Base-by-base conservation (phyloP, 2,888 invertebrate genomes). In the Portevinia maculata region DNA sequence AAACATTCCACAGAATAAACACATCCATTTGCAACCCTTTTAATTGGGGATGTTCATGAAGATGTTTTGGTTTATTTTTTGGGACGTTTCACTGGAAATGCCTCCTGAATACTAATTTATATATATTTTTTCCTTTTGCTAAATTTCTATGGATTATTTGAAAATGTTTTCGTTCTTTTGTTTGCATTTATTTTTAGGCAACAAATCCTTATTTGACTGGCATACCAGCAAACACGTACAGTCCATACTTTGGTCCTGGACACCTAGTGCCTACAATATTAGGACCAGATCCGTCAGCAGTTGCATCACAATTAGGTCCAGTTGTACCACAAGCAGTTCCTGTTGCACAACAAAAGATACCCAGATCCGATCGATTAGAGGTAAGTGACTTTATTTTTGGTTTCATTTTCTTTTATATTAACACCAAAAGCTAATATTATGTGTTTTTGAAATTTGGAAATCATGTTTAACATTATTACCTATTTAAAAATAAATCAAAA, bases 281-380 rank as follows among this genome's bases (percentile, higher is more conserved):
- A 92, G 96, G 96, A 84, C 96, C 96, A 87, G 97, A 97, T 92
- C 97, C 96, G 85, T 93, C 95, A 88, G 92, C 92, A 84, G 94
- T 94, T 85, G 96, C 94, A 88, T 96, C 96, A 89, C 96, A 96
- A 86, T 93, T 97, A 87, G 96, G 96, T 86, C 91, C 90, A 87
- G 95, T 94, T 88, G 95, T 94, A 91, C 96, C 94, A 91, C 96
- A 96, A 93, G 95, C 94, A 91, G 96, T 94, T 91, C 96, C 92
- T 92, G 96, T 95, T 91, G 96, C 95, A 92, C 95, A 97, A 92
- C 97, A 97, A 93, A 98, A 98, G 93, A 94, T 97, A 94, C 96
- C 96, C 88, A 95, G 98, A 92, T 95, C 97, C 91, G 98, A 98
- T 92, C 94, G 98, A 93, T 94, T 98, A 92, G 98, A 98, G 97